Conservation (phyloP, 2,797 vertebrate species). For the Coracias cyanogaster region DNA sequence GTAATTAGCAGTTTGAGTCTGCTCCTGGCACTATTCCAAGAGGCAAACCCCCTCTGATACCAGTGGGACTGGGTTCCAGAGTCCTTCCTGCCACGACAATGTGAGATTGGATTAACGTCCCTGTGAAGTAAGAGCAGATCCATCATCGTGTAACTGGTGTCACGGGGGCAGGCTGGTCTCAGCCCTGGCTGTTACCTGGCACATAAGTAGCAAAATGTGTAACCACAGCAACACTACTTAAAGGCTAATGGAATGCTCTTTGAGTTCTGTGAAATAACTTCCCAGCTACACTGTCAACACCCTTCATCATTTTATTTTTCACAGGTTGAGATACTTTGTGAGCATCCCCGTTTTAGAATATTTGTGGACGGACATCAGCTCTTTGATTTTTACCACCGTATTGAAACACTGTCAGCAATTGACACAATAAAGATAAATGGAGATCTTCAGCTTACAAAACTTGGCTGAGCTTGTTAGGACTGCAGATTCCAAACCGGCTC, state of each 20-base stretch:
- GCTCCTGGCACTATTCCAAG: background rate
- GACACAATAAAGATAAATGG: constrained; percentile 96
- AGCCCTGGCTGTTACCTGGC: background rate
- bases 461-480: constrained; percentile 83
- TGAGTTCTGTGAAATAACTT: background rate
- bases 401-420: constrained; percentile 93
- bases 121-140: background rate
- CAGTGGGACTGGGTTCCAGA: background rate
- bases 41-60: background rate
- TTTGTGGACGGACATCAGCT: constrained; percentile 99
- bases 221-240: background rate
- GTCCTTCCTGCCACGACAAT: accelerated
- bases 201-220: background rate
- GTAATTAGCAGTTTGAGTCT: background rate
- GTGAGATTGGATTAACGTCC: background rate
- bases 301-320: constrained; percentile 55
- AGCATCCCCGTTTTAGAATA: constrained; percentile 97
- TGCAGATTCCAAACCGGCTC: constrained; percentile 71
- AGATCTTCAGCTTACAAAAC: constrained; percentile 97
- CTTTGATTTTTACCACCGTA: constrained; percentile 99
- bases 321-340: constrained; percentile 98
- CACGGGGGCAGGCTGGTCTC: background rate
- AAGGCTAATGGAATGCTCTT: background rate
- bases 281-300: background rate
- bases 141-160: background rate